Conservation (phyloP, 92 coral and sea anemone genomes). For the Paramuricea clavata region DNA sequence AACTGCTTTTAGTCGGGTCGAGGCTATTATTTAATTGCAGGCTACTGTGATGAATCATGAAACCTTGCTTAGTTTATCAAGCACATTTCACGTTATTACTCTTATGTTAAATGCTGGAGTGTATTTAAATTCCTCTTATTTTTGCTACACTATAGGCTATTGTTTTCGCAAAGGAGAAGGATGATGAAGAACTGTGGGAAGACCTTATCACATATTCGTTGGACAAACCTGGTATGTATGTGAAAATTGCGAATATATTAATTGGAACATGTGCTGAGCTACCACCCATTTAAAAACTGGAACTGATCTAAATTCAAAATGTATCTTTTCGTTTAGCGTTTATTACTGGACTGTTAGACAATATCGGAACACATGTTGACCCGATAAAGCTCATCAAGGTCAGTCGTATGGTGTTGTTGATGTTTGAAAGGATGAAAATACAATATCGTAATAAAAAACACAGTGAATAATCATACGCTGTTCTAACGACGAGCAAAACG, state of each 20-base stretch:
- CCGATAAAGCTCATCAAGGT: slow-evolving; percentile 97
- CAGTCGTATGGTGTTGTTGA: neutral
- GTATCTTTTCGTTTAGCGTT: slow-evolving; percentile 65
- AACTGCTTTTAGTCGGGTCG: too few relatives aligned
- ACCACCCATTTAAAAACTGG: neutral
- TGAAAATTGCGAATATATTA: neutral
- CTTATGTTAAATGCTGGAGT: neutral
- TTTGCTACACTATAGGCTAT: slow-evolving; percentile 78
- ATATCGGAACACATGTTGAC: slow-evolving; percentile 97
- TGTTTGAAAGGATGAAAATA: too few relatives aligned
- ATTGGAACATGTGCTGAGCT: too few relatives aligned
- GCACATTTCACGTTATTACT: too few relatives aligned
- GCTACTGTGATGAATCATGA: too few relatives aligned
- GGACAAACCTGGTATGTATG: slow-evolving; percentile 88
- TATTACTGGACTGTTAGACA: slow-evolving; percentile 92
- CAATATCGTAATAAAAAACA: too few relatives aligned
- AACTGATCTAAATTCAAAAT: neutral
- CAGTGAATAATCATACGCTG: too few relatives aligned
- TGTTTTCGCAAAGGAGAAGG: slow-evolving; percentile 93
- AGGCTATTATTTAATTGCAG: too few relatives aligned
- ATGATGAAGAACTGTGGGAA: slow-evolving; percentile 97
- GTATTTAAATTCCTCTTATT: neutral
- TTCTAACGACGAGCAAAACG: too few relatives aligned
- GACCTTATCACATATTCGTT: slow-evolving; percentile 94
- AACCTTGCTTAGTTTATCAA: too few relatives aligned